Conservation (phyloP, 2,888 invertebrate genomes). For the Morpho deidamia region DNA sequence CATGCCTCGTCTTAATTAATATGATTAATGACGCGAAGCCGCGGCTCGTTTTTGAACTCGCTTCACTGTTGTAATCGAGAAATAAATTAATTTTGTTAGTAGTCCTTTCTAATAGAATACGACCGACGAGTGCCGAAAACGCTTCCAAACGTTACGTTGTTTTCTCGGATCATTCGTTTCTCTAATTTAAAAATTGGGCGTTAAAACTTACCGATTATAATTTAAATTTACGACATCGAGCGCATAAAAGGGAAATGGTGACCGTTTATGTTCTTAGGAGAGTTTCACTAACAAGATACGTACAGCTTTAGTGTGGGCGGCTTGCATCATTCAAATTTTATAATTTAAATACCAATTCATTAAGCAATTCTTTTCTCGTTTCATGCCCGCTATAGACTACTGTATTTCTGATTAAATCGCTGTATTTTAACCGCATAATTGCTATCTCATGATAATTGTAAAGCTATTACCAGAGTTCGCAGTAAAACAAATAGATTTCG, state of each 20-base stretch:
- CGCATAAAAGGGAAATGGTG: conserved; percentile 54
- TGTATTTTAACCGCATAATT: conserved; percentile 12
- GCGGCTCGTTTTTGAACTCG: conserved; percentile 69
- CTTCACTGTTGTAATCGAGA: conserved; percentile 71
- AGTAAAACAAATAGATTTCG: conserved; percentile 74
- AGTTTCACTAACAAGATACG: conserved; percentile 55
- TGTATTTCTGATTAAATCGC: conserved; percentile 15
- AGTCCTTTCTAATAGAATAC: conserved; percentile 72
- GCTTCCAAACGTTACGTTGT: conserved; percentile 43
- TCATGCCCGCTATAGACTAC: conserved; percentile 19
- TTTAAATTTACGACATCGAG: conserved; percentile 65
- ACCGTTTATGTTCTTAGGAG: conserved; percentile 40
- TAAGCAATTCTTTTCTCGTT: conserved; percentile 18
- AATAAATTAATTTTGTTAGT: conserved; percentile 77
- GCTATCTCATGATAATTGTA: conserved; percentile 29
- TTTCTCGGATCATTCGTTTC: conserved; percentile 61
- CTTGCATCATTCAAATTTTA: conserved; percentile 21
- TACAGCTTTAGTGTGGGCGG: conserved; percentile 34
- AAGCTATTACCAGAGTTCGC: conserved; percentile 50
- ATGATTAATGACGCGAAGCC: conserved; percentile 68
- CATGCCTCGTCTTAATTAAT: conserved; percentile 74
- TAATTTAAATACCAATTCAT: conserved; percentile 20
- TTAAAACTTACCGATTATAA: conserved; percentile 70
- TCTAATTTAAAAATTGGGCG: conserved; percentile 69
- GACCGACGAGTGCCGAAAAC: conserved; percentile 39